Evolutionary conservation across 64 coral and sea anemone genomes (phyloP).

Genomic region (Actinia equina): DNA sequence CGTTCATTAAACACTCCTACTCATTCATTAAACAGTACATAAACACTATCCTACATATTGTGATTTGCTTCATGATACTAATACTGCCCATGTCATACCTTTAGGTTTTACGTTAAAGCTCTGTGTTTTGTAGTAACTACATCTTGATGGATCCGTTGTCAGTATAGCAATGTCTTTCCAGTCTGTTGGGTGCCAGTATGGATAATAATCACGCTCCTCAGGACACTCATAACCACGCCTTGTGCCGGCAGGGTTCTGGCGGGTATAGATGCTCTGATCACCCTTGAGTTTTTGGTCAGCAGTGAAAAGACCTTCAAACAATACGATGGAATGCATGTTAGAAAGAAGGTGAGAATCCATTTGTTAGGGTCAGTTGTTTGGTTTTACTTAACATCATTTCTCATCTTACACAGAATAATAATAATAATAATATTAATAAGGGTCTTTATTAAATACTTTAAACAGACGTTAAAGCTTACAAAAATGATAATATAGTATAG

Average conservation of each 20-base stretch:
- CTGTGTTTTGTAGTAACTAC: slow-evolving; percentile 54
- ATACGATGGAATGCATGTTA: not conserved
- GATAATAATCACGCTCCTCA: slow-evolving; percentile 95
- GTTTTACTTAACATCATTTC: too few relatives aligned
- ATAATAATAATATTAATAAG: too few relatives aligned
- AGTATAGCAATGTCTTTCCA: slow-evolving; percentile 91
- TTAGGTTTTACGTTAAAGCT: slow-evolving; percentile 74
- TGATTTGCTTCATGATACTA: not conserved
- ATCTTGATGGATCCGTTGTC: slow-evolving; percentile 25
- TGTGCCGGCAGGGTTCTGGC: slow-evolving; percentile 88
- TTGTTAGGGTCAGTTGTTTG: not conserved
- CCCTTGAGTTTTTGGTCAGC: slow-evolving; percentile 85
- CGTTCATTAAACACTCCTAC: too few relatives aligned
- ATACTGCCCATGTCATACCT: slow-evolving; percentile 18
- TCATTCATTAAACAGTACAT: too few relatives aligned
- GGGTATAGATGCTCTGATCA: slow-evolving; percentile 75
- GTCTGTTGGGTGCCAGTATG: slow-evolving; percentile 97
- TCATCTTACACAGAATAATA: too few relatives aligned
- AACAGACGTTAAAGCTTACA: too few relatives aligned
- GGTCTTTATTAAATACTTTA: too few relatives aligned
- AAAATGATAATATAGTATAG: too few relatives aligned
- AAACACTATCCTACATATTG: too few relatives aligned
- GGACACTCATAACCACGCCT: slow-evolving; percentile 94
- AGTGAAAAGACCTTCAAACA: slow-evolving; percentile 71
- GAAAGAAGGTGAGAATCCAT: not conserved